Evolutionary conservation across 1,140 invertebrate species (phyloP).

Genomic region (Hirudo medicinalis): DNA sequence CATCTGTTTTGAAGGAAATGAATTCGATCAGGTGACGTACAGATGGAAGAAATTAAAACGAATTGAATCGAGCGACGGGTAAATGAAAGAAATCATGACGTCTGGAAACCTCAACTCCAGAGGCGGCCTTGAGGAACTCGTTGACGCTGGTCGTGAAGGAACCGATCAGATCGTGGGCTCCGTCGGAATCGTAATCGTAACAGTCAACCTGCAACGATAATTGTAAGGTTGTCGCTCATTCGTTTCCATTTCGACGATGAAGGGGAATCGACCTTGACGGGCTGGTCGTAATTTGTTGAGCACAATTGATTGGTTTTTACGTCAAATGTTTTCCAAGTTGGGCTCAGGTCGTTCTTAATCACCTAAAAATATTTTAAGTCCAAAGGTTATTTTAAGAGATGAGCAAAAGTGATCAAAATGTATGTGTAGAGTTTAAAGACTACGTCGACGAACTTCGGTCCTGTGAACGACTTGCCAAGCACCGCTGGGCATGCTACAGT

Average conservation of each 20-base stretch:
- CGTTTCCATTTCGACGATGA: neutral
- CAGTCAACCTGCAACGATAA: slow-evolving; percentile 31
- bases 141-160: slow-evolving; percentile 36
- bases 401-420: neutral
- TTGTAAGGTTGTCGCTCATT: neutral
- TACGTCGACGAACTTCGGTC: slow-evolving; percentile 31
- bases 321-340: slow-evolving; percentile 38
- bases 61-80: neutral
- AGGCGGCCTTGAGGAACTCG: slow-evolving; percentile 32
- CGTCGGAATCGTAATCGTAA: slow-evolving; percentile 43
- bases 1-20: neutral
- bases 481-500: slow-evolving; percentile 41
- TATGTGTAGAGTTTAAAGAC: neutral
- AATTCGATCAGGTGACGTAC: too few relatives aligned
- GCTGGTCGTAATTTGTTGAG: slow-evolving; percentile 33
- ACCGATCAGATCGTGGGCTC: slow-evolving; percentile 44
- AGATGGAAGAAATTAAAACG: neutral
- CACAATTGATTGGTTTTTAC: slow-evolving; percentile 37
- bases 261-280: slow-evolving; percentile 29
- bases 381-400: neutral
- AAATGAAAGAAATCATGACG: neutral
- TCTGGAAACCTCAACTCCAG: slow-evolving; percentile 2
- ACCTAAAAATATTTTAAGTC: slow-evolving; percentile 27
- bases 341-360: slow-evolving; percentile 40
- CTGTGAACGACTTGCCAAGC: slow-evolving; percentile 33